phyloP scores from a whole-genome alignment of 2,888 invertebrate species.

The Oscheius sp. region DNA sequence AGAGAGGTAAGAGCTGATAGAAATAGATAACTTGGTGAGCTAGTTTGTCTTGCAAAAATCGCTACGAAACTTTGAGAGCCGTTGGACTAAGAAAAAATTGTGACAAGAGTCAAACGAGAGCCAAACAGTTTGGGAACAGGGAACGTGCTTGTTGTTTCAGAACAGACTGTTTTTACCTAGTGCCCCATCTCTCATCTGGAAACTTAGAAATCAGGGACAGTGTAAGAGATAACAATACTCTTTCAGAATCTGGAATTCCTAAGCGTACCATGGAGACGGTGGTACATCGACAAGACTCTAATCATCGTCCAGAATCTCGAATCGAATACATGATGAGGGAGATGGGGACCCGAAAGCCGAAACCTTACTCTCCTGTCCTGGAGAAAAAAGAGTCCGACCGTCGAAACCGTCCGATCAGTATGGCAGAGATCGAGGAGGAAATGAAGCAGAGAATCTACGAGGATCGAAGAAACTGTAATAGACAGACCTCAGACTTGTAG shows the following conservation, averaged over 20 bases:
- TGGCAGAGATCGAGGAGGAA: constrained; percentile 33
- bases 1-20: constrained; percentile 1
- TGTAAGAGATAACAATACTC: no score
- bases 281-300: background rate
- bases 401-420: constrained; percentile 21
- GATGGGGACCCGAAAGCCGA: constrained; percentile 36
- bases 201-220: no score
- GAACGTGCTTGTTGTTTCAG: no score
- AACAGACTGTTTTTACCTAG: no score
- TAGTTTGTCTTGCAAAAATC: no score
- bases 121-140: no score
- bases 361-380: constrained; percentile 30
- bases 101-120: no score
- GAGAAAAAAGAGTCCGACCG: constrained; percentile 15
- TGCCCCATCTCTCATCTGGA: no score
- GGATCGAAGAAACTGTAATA: constrained; percentile 8
- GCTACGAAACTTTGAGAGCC: no score
- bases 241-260: constrained; percentile 16
- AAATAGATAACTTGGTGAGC: no score
- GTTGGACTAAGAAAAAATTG: no score
- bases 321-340: constrained; percentile 56
- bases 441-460: constrained; percentile 33
- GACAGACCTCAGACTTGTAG: constrained; percentile 11
- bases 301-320: constrained; percentile 28
- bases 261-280: background rate